Evolutionary conservation across 2,888 invertebrate species (phyloP), one percentile per base, ranked within the genome.

Genomic region (Rotaria socialis): DNA sequence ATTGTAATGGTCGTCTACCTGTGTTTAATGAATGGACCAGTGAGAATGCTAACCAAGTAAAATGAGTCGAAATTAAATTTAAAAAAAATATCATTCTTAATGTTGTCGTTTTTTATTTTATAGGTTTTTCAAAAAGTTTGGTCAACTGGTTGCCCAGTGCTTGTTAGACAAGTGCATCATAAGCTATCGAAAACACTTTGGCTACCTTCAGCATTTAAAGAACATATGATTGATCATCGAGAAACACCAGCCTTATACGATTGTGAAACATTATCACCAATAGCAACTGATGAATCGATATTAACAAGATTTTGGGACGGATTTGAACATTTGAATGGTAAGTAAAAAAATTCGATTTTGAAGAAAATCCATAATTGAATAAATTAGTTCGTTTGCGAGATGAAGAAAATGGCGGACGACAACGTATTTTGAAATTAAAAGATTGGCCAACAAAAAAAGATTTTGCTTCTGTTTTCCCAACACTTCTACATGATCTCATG

Each of bases 401-500:
- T 55, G n/a, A 87, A n/a, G 85, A 86, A 84, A 11, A 80, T 80
- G 43, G 43, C n/a, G 90, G 91, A 41, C 89, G 90, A 67, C 94
- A 95, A 0, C 89, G 91, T 89, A 89, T 90, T 67, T 88, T 92
- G 85, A 97, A 98, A 91, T 92, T 98, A 60, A 97, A 97, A 90
- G 97, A 98, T 92, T 98, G 97, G 97, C 97, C 97, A 0, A 95
- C 96, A 0, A 95, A 95, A 56, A 96, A 96, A 89, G 96, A 96
- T 91, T 96, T 97, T 91, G 95, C 95, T 14, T 96, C 96, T 90
- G 92, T 96, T 87, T 88, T 93, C 87, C 93, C 93, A 1, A 93
- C 94, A 14, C 93, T 97, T 85, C 97, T 95, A 92, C 93, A 94
- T 87, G 96, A 97, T 91, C 93, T 97, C 85, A 96, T 96, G 95